Evolutionary conservation across 1,140 invertebrate species (phyloP).

Genomic region (Oryzaephilus surinamensis): DNA sequence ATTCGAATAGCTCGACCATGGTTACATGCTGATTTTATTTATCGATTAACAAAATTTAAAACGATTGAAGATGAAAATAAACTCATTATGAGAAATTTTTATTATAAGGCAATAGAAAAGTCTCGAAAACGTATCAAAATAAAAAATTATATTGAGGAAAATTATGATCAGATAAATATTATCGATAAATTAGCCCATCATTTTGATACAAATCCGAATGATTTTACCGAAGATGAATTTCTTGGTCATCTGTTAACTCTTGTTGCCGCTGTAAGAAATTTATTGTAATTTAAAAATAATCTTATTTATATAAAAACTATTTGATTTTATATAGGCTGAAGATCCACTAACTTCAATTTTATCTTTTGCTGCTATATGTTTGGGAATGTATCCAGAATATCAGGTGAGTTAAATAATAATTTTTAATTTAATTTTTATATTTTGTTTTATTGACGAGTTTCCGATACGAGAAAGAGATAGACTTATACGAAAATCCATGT

Average conservation of each 20-base stretch:
- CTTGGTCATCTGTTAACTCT: constrained; percentile 17
- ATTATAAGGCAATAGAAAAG: constrained; percentile 9
- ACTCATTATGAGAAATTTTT: constrained; percentile 4
- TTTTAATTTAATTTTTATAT: no score
- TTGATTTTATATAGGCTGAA: constrained; percentile 20
- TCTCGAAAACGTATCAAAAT: neutral
- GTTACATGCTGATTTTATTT: constrained; percentile 9
- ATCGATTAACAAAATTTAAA: no score
- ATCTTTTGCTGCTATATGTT: constrained; percentile 10
- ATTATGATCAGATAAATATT: constrained; percentile 6
- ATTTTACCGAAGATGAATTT: constrained; percentile 11
- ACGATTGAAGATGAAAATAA: no score
- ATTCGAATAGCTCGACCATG: constrained; percentile 8
- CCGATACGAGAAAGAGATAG: no score
- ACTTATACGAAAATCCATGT: no score
- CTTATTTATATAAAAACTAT: no score
- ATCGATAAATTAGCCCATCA: constrained; percentile 6
- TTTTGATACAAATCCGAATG: constrained; percentile 9
- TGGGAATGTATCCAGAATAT: constrained; percentile 21
- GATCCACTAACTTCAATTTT: constrained; percentile 17
- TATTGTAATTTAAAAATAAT: neutral
- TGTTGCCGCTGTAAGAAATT: constrained; percentile 13
- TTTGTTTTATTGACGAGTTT: no score
- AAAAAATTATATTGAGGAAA: constrained; percentile 8
- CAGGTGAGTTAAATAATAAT: constrained; percentile 11